Percentiles rank a stretch among this genome's conserved stretches.
Conservation (phyloP, 2,888 invertebrate genomes). For the Erebia epiphron region DNA sequence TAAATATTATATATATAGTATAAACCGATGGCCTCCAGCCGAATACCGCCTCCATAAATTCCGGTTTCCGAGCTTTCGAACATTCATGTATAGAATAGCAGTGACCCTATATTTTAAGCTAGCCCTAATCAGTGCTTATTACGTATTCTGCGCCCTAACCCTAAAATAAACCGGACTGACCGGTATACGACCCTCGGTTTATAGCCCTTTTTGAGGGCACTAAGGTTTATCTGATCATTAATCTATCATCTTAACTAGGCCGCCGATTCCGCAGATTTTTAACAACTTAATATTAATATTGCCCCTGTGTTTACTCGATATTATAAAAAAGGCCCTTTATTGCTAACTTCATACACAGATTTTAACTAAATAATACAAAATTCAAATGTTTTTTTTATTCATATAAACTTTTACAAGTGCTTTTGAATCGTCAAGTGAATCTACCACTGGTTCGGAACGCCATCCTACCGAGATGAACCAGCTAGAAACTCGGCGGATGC, state of each 20-base stretch:
- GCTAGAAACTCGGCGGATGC: too few relatives aligned
- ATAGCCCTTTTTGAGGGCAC: constrained; percentile 13
- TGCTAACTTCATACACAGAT: too few relatives aligned
- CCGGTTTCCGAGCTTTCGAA: background rate
- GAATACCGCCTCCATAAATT: constrained; percentile 1
- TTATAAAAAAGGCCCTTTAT: too few relatives aligned
- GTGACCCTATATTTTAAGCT: constrained; percentile 23
- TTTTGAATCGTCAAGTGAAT: background rate
- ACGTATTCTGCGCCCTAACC: background rate
- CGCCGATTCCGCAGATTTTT: background rate
- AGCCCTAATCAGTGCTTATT: constrained; percentile 10
- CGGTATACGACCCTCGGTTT: constrained; percentile 14
- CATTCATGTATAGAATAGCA: background rate
- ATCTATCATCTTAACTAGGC: background rate
- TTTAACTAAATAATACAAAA: too few relatives aligned
- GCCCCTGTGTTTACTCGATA: too few relatives aligned
- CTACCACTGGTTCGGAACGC: too few relatives aligned
- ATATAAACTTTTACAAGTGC: too few relatives aligned
- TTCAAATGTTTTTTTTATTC: too few relatives aligned
- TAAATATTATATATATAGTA: too few relatives aligned
- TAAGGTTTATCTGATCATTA: background rate
- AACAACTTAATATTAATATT: too few relatives aligned
- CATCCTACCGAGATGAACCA: too few relatives aligned
- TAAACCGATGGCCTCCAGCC: too few relatives aligned
- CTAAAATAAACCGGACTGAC: constrained; percentile 28